Conservation (phyloP, 2,888 invertebrate species). For the Pachydiplax longipennis region DNA sequence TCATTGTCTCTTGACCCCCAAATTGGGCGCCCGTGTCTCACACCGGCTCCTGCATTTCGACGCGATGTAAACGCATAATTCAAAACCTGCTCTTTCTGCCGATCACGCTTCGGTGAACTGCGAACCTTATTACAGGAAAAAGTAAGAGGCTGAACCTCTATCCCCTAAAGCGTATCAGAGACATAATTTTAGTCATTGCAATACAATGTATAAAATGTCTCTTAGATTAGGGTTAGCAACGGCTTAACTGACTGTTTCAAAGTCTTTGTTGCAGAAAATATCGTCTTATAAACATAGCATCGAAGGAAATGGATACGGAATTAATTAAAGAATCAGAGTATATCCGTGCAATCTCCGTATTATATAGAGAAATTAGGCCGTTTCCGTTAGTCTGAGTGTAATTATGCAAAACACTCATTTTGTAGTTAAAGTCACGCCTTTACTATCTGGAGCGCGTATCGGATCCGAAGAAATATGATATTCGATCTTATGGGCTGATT, state of each 20-base stretch:
- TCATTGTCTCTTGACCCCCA: no score
- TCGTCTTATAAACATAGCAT: neutral
- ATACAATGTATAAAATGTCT: neutral
- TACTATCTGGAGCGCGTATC: no score
- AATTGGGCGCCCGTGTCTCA: no score
- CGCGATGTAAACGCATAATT: no score
- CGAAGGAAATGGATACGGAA: neutral
- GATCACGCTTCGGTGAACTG: no score
- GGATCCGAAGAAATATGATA: no score
- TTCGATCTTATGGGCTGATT: no score
- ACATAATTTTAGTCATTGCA: neutral
- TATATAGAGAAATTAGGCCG: neutral
- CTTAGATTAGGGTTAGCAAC: neutral
- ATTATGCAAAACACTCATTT: neutral
- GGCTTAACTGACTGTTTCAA: neutral
- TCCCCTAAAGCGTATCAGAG: neutral
- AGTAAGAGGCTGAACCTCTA: no score
- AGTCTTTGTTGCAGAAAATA: neutral
- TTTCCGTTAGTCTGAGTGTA: neutral
- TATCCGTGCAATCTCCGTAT: neutral
- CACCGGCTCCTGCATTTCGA: no score
- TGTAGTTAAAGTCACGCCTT: neutral
- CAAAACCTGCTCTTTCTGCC: no score
- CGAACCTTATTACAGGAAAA: no score
- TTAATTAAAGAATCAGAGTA: neutral